Evolutionary conservation across 1,140 invertebrate species (phyloP).

Genomic region (Orussus abietinus): DNA sequence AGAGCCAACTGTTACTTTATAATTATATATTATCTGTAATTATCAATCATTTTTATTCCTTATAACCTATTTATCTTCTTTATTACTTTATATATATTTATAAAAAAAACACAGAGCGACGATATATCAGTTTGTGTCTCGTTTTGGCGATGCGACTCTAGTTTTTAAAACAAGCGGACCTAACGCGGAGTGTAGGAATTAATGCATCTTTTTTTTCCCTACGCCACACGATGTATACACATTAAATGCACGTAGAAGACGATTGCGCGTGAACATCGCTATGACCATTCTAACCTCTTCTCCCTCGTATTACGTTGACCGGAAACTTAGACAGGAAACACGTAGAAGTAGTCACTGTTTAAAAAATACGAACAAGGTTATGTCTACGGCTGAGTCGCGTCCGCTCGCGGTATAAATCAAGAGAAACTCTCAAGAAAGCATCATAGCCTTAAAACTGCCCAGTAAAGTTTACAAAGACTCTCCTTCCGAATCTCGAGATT

Average conservation of each 20-base stretch:
- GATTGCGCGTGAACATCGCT: too few species aligned
- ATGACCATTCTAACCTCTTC: too few species aligned
- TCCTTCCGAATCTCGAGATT: conserved; percentile 12
- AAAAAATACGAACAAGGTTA: too few species aligned
- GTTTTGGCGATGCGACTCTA: conserved; percentile 31
- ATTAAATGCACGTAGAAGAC: too few species aligned
- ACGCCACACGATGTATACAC: too few species aligned
- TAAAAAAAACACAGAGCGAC: conserved; percentile 38
- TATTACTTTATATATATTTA: conserved; percentile 31
- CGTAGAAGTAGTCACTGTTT: too few species aligned
- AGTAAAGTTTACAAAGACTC: conserved; percentile 12
- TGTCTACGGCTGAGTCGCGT: conserved; percentile 9
- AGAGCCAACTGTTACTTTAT: conserved; percentile 28
- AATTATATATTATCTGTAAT: conserved; percentile 43
- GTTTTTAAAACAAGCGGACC: conserved; percentile 24
- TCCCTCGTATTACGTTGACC: too few species aligned
- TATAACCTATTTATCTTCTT: conserved; percentile 29
- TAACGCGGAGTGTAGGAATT: too few species aligned
- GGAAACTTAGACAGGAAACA: too few species aligned
- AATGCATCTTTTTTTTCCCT: too few species aligned
- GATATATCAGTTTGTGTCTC: conserved; percentile 27
- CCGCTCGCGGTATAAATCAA: conserved; percentile 4
- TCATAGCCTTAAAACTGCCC: conserved; percentile 12
- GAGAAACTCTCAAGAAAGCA: conserved; percentile 17
- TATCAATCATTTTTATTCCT: conserved; percentile 25